These are phyloP conservation scores for Luperina nickerlii DNA, from an alignment of 2,888 invertebrate species.

Conservation along the genomic window DNA sequence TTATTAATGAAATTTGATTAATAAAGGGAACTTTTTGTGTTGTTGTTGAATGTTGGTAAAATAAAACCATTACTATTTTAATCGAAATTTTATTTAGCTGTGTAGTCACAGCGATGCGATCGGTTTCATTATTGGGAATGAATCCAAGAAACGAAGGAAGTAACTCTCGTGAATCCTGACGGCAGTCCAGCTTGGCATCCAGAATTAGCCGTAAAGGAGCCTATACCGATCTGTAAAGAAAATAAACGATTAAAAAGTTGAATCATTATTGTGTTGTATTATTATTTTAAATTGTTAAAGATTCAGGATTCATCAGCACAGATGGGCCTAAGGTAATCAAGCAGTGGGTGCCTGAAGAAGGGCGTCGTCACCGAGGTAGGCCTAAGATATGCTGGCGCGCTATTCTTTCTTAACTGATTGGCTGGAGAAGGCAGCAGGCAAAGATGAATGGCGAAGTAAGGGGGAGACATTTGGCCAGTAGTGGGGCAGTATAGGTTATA, in stretches of 20 bases:
- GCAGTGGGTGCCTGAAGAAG: too few relatives aligned
- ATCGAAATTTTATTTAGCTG: conserved; percentile 1
- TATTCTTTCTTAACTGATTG: too few relatives aligned
- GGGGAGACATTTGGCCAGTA: not conserved
- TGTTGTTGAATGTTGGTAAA: not conserved
- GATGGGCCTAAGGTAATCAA: too few relatives aligned
- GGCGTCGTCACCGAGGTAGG: too few relatives aligned
- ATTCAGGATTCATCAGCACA: not conserved
- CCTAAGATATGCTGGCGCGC: too few relatives aligned
- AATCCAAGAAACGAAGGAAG: conserved; percentile 78
- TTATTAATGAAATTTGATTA: not conserved
- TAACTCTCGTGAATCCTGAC: conserved; percentile 78
- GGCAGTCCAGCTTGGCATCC: conserved; percentile 78
- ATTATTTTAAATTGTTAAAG: not conserved
- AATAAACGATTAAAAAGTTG: not conserved
- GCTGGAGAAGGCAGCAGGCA: not conserved
- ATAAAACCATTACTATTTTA: not conserved
- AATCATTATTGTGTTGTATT: not conserved
- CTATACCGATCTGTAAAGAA: conserved; percentile 73
- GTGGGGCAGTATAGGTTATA: not conserved
- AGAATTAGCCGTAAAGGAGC: conserved; percentile 74
- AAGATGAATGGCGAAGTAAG: not conserved
- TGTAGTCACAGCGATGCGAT: not conserved
- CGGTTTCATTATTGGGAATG: conserved; percentile 60
- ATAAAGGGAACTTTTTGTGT: not conserved